Conservation (phyloP, 2,113 vertebrate genomes). For the Empidonax traillii region DNA sequence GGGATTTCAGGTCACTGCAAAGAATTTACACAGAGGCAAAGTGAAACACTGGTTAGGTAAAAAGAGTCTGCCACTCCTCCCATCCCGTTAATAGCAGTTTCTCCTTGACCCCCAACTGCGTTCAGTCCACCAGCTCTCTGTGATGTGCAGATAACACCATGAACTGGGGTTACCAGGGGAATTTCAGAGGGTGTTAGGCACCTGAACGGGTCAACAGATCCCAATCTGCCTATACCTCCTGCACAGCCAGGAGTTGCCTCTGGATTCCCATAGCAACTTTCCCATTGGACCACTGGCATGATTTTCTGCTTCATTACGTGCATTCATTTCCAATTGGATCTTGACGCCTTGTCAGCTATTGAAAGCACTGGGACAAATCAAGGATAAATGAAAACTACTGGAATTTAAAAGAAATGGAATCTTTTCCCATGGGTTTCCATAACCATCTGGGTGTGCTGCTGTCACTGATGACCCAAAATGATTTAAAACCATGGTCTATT, state of each 20-base stretch:
- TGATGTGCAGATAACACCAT: not conserved
- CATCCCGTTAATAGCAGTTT: not conserved
- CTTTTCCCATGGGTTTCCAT: not conserved
- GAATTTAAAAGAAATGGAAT: not conserved
- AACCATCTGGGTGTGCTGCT: not conserved
- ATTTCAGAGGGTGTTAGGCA: not conserved
- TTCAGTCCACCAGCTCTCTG: not conserved
- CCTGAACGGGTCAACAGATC: not conserved
- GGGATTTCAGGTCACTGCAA: not conserved
- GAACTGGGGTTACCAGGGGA: not conserved
- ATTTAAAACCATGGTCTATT: not conserved
- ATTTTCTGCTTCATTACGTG: not conserved
- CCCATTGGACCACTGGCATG: not conserved
- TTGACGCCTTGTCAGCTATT: not conserved
- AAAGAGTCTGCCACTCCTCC: not conserved
- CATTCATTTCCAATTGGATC: not conserved
- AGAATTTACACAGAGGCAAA: not conserved
- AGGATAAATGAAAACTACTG: not conserved
- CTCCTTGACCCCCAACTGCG: not conserved
- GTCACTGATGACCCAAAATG: not conserved
- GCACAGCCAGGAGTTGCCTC: not conserved
- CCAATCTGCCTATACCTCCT: not conserved
- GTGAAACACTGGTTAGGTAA: not conserved
- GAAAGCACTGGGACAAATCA: not conserved
- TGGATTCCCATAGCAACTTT: not conserved